A percentile compares a stretch with the other conserved stretches of the same genome.
Conservation (phyloP, 2,113 vertebrate genomes). For the Suncus etruscus region DNA sequence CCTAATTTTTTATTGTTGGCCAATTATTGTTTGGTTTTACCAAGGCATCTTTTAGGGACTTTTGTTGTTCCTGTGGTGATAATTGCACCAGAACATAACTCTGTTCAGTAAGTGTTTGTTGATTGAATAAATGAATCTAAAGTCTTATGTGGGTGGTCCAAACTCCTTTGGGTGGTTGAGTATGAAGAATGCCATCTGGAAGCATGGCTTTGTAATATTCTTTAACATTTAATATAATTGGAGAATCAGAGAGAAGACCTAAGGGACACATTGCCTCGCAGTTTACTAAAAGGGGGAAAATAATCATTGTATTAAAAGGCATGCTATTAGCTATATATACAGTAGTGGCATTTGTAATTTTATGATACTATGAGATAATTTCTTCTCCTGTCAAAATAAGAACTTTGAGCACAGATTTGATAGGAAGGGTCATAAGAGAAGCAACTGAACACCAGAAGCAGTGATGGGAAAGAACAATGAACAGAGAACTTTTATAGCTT, state of each 20-base stretch:
- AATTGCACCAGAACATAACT: background rate
- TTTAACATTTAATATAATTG: background rate
- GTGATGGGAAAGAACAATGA: background rate
- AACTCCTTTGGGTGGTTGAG: background rate
- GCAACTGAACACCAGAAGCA: background rate
- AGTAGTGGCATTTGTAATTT: slow-evolving; percentile 10
- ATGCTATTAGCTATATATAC: background rate
- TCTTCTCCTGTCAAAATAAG: background rate
- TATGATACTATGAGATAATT: background rate
- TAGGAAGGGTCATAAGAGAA: background rate
- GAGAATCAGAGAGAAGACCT: background rate
- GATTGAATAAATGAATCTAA: background rate
- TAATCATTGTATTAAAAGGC: slow-evolving; percentile 9
- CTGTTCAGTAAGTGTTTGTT: background rate
- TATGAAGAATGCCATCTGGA: background rate
- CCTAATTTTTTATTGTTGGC: slow-evolving; percentile 12
- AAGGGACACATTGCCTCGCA: background rate
- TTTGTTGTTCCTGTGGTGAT: background rate
- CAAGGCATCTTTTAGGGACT: background rate
- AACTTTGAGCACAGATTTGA: background rate
- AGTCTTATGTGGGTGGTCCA: slow-evolving; percentile 6
- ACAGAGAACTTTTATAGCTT: background rate
- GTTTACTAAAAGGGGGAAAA: slow-evolving; percentile 1
- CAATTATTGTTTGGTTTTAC: background rate
- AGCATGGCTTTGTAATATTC: background rate